Conservation (phyloP, 2,797 vertebrate species). For the Hoplostethus atlanticus region DNA sequence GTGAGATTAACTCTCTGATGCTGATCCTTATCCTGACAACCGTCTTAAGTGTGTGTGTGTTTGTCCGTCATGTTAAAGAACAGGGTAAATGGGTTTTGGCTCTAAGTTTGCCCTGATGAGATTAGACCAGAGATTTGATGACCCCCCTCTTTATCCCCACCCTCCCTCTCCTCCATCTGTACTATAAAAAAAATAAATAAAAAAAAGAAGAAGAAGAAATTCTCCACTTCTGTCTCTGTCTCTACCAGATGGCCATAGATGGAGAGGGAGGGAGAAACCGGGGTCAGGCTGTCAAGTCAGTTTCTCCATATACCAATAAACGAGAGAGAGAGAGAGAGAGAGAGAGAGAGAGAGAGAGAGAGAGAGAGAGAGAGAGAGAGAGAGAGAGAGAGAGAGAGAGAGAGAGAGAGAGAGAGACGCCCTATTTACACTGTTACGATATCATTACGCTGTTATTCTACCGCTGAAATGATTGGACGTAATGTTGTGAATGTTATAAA, state of each 20-base stretch:
- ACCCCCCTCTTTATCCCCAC: conserved; percentile 63
- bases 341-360: conserved; percentile 6
- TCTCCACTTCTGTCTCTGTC: conserved; percentile 38
- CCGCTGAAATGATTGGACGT: no score
- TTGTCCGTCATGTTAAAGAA: background rate
- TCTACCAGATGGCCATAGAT: conserved; percentile 72
- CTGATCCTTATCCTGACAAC: conserved; percentile 13
- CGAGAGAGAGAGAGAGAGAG: conserved; percentile 7
- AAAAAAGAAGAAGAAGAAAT: conserved; percentile 3
- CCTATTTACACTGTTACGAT: no score
- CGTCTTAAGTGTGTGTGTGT: background rate
- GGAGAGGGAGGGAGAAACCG: conserved; percentile 40
- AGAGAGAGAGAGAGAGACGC: background rate
- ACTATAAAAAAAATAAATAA: conserved; percentile 40
- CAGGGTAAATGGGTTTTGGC: background rate
- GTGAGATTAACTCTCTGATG: conserved; percentile 1
- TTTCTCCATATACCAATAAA: background rate
- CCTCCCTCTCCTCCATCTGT: conserved; percentile 67
- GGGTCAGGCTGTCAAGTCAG: no score
- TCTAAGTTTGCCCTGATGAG: conserved; percentile 60
- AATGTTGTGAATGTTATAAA: no score
- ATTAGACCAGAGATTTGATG: conserved; percentile 79
- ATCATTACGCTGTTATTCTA: no score
- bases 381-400: conserved; percentile 15
- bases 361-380: conserved; percentile 15